A percentile compares a stretch with the other conserved stretches of the same genome.
phyloP scores from a whole-genome alignment of 2,888 invertebrate species.

The Sinohyriopsis cumingii region DNA sequence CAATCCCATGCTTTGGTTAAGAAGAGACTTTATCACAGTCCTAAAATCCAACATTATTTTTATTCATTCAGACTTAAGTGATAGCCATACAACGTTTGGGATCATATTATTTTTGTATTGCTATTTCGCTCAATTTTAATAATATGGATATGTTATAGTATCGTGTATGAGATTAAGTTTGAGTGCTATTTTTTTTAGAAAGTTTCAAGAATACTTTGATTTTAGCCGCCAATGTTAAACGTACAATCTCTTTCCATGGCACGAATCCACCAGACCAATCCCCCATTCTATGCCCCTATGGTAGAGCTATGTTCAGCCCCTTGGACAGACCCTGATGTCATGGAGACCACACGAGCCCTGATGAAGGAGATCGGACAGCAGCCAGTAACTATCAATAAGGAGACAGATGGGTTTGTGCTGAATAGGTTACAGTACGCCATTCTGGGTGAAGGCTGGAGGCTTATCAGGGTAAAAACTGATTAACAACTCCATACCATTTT shows the following conservation, averaged over 20 bases:
- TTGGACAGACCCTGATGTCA: conserved; percentile 88
- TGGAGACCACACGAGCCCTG: conserved; percentile 81
- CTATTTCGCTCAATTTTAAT: too few species aligned
- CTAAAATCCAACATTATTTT: too few species aligned
- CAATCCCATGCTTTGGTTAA: too few species aligned
- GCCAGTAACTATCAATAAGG: conserved; percentile 88
- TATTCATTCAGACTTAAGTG: too few species aligned
- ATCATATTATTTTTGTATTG: too few species aligned
- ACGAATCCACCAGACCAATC: conserved; percentile 81
- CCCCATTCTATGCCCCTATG: conserved; percentile 95
- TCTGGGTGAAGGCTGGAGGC: conserved; percentile 91
- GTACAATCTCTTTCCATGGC: neutral
- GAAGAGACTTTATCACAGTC: too few species aligned
- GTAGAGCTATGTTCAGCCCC: conserved; percentile 96
- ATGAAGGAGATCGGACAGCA: conserved; percentile 93
- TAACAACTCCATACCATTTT: neutral
- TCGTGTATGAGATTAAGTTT: too few species aligned
- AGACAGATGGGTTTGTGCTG: conserved; percentile 93
- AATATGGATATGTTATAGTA: too few species aligned
- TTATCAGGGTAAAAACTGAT: conserved; percentile 76
- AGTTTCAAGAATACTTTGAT: too few species aligned
- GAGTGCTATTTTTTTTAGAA: too few species aligned
- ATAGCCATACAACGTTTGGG: too few species aligned
- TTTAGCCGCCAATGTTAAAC: too few species aligned
- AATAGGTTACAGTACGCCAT: conserved; percentile 97